Evolutionary conservation across 2,113 vertebrate genomes (phyloP).

Genomic region (Urocynchramus pylzowi): DNA sequence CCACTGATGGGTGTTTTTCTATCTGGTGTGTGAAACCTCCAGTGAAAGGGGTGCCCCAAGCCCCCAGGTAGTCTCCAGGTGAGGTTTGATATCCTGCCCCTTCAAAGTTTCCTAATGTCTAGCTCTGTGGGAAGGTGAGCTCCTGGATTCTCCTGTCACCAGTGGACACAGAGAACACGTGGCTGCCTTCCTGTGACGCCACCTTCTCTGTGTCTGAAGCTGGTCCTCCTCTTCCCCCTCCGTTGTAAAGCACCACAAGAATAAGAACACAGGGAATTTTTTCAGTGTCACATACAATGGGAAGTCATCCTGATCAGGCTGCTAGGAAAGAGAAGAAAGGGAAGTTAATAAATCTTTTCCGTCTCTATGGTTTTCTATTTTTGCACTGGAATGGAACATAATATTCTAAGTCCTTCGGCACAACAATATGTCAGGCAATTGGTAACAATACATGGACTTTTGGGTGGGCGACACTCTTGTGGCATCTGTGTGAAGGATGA

Average conservation of each 20-base stretch:
- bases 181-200: neutral
- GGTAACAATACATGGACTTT: slow-evolving; percentile 11
- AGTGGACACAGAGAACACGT: neutral
- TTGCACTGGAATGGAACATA: slow-evolving; percentile 39
- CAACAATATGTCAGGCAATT: neutral
- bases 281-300: neutral
- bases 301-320: neutral
- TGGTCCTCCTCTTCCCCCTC: neutral
- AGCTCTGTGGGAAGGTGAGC: neutral
- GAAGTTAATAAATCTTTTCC: slow-evolving; percentile 51
- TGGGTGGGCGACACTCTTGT: neutral
- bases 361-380: slow-evolving; percentile 47
- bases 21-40: neutral
- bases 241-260: rapidly evolving
- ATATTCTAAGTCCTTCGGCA: neutral
- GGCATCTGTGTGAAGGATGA: slow-evolving; percentile 11
- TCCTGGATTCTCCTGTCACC: neutral
- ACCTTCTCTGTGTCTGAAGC: neutral
- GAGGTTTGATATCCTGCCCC: neutral
- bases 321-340: slow-evolving; percentile 26
- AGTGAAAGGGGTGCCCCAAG: neutral
- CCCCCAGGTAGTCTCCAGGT: neutral
- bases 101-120: neutral
- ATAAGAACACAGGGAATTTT: neutral
- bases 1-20: neutral